Conservation (phyloP, 1,140 invertebrate species). For the Caenorhabditis briggsae region DNA sequence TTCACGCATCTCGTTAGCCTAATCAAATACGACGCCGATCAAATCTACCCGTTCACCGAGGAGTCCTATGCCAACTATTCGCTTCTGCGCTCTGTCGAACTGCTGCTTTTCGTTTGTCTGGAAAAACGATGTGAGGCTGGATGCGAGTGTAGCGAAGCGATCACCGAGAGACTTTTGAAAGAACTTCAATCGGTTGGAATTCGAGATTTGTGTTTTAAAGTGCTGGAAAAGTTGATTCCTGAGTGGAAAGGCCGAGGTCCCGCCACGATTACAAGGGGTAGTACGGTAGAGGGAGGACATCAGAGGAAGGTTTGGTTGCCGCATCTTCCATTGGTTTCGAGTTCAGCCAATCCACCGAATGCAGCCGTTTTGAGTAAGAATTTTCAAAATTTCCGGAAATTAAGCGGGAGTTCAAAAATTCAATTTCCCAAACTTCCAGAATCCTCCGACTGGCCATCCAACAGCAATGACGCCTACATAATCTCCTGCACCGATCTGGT, state of each 20-base stretch:
- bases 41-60: constrained; percentile 26
- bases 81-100: neutral
- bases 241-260: constrained; percentile 10
- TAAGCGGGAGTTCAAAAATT: no score
- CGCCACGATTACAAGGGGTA: neutral
- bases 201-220: constrained; percentile 7
- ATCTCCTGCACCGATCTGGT: constrained; percentile 21
- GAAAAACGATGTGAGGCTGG: neutral
- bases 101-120: constrained; percentile 21
- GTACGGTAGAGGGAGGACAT: neutral
- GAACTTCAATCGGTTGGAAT: constrained; percentile 32
- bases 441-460: constrained; percentile 17
- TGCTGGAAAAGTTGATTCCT: constrained; percentile 23
- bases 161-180: neutral
- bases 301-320: constrained; percentile 25
- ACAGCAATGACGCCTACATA: neutral
- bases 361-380: neutral
- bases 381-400: no score
- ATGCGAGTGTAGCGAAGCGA: neutral
- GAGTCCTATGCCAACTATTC: constrained; percentile 5
- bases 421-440: neutral
- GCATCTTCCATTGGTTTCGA: constrained; percentile 7
- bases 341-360: constrained; percentile 20
- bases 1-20: neutral
- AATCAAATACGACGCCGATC: constrained; percentile 1